A percentile compares a stretch with the other conserved stretches of the same genome.
Evolutionary conservation across 2,797 vertebrate genomes (phyloP).

Genomic region (Crax fasciolata): DNA sequence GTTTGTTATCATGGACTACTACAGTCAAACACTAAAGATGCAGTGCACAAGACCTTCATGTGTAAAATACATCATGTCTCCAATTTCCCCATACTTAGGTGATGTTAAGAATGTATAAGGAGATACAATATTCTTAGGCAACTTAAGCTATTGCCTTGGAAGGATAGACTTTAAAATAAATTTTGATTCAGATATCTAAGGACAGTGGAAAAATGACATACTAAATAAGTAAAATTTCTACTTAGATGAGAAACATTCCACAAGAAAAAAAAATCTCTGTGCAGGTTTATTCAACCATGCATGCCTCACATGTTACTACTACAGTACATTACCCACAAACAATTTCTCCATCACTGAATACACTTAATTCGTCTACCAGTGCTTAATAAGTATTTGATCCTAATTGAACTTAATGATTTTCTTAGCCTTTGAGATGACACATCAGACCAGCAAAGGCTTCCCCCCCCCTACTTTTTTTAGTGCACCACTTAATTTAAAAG

Average conservation of each 20-base stretch:
- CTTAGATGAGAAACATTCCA: constrained; percentile 65
- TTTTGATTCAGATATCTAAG: background rate
- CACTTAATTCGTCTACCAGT: constrained; percentile 62
- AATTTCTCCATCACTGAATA: constrained; percentile 75
- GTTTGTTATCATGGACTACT: background rate
- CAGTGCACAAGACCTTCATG: background rate
- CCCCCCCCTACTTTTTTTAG: background rate
- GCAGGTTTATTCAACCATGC: constrained; percentile 68
- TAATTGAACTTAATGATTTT: constrained; percentile 85
- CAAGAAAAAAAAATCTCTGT: background rate
- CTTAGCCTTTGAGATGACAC: constrained; percentile 27
- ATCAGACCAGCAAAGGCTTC: background rate
- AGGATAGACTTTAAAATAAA: constrained; percentile 19
- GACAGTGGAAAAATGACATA: constrained; percentile 2
- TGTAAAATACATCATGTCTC: background rate
- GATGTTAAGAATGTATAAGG: background rate
- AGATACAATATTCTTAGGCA: background rate
- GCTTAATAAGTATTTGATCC: constrained; percentile 80
- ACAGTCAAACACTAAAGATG: background rate
- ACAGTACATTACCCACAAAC: constrained; percentile 80
- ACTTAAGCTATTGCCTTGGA: background rate
- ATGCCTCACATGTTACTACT: constrained; percentile 62
- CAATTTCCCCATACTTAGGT: background rate
- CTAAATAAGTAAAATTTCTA: background rate
- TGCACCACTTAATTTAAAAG: background rate